Conservation (phyloP, 2,888 invertebrate species). For the Molorchus minor region DNA sequence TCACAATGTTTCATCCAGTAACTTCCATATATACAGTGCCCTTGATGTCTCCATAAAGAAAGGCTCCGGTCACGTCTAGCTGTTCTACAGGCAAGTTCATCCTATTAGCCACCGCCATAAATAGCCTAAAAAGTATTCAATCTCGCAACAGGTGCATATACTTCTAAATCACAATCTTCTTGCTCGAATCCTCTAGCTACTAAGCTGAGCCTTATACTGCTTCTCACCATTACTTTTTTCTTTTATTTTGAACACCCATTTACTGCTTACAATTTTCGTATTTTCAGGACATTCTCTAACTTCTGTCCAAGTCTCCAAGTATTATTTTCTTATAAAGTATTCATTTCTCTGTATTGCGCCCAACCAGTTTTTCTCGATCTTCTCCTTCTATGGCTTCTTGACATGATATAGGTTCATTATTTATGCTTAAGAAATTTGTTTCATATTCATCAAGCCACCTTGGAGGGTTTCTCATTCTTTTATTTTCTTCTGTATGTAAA, state of each 20-base stretch:
- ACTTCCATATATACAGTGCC: constrained; percentile 35
- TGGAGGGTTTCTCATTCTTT: constrained; percentile 8
- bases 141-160: constrained; percentile 27
- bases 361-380: constrained; percentile 15
- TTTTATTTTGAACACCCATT: constrained; percentile 28
- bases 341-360: constrained; percentile 19
- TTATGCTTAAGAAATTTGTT: constrained; percentile 9
- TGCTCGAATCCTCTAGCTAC: constrained; percentile 28
- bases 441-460: constrained; percentile 21
- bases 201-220: constrained; percentile 23
- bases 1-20: constrained; percentile 35
- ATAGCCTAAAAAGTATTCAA: constrained; percentile 21
- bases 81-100: constrained; percentile 31
- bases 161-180: constrained; percentile 14
- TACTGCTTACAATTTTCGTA: constrained; percentile 12
- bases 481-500: background rate
- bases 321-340: constrained; percentile 25
- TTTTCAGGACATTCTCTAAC: constrained; percentile 10
- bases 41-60: constrained; percentile 39
- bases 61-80: constrained; percentile 41
- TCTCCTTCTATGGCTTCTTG: too few relatives aligned
- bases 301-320: constrained; percentile 27
- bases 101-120: constrained; percentile 18
- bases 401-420: constrained; percentile 17
- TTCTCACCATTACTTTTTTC: constrained; percentile 6